A percentile compares a stretch with the other conserved stretches of the same genome.
Evolutionary conservation across 2,797 vertebrate genomes (phyloP).

Genomic region (Furcifer pardalis): DNA sequence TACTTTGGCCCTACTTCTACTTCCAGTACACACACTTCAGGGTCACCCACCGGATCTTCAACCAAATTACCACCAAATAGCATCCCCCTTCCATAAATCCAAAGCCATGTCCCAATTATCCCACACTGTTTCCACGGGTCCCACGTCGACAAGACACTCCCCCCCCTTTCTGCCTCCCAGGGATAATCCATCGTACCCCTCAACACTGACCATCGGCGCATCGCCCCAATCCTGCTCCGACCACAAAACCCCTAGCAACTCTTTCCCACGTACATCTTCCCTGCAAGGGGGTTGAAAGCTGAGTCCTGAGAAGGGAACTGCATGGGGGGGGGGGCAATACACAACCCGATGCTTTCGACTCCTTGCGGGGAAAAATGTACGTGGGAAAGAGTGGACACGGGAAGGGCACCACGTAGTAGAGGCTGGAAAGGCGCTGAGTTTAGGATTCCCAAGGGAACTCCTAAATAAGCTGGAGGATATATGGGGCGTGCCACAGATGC

Average conservation of each 20-base stretch:
- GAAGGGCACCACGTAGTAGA: background rate
- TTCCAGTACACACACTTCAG: background rate
- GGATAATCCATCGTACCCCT: too few species aligned
- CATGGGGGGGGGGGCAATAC: too few species aligned
- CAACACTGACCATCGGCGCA: background rate
- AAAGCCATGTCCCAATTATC: background rate
- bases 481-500: background rate
- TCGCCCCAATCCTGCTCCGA: background rate
- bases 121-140: background rate
- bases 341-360: too few species aligned
- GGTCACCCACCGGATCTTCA: background rate
- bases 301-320: too few species aligned
- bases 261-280: too few species aligned
- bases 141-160: background rate
- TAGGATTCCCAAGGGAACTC: background rate
- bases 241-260: too few species aligned
- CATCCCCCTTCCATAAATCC: background rate
- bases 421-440: background rate
- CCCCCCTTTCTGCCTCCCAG: background rate
- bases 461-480: too few species aligned
- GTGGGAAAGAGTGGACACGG: background rate
- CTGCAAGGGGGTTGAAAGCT: too few species aligned
- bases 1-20: background rate
- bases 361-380: too few species aligned
- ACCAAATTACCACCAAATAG: background rate